phyloP scores from a whole-genome alignment of 2,113 vertebrate species.

The Rhodinocichla rosea region DNA sequence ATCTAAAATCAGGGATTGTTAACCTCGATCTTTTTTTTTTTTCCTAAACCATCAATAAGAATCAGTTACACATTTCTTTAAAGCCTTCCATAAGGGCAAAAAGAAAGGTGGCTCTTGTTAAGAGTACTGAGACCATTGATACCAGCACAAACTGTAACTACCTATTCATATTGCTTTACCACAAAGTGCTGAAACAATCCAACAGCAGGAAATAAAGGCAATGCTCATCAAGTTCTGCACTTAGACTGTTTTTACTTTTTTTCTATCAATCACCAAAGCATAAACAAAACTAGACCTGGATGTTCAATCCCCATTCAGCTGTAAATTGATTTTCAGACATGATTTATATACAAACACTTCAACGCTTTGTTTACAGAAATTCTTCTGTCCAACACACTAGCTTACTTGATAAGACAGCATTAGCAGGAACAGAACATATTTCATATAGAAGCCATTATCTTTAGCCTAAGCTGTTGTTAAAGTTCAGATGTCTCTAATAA shows the following conservation, averaged over 20 bases:
- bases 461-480: conserved; percentile 22
- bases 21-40: not conserved
- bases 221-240: not conserved
- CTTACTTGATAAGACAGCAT: not conserved
- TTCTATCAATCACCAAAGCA: not conserved
- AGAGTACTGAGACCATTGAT: not conserved
- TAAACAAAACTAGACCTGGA: not conserved
- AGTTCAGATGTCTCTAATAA: conserved; percentile 61
- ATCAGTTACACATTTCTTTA: not conserved
- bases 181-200: not conserved
- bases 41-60: not conserved
- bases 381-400: not conserved
- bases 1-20: not conserved
- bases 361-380: not conserved
- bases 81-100: not conserved
- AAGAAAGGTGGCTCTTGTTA: not conserved
- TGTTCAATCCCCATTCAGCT: not conserved
- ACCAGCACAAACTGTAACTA: not conserved
- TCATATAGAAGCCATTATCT: conserved; percentile 10
- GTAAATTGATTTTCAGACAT: not conserved
- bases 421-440: not conserved
- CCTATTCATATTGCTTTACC: not conserved
- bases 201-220: not conserved
- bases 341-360: not conserved
- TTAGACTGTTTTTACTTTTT: not conserved